Base-by-base conservation (phyloP, 2,888 invertebrate species). In the Leptura quadrifasciata region DNA sequence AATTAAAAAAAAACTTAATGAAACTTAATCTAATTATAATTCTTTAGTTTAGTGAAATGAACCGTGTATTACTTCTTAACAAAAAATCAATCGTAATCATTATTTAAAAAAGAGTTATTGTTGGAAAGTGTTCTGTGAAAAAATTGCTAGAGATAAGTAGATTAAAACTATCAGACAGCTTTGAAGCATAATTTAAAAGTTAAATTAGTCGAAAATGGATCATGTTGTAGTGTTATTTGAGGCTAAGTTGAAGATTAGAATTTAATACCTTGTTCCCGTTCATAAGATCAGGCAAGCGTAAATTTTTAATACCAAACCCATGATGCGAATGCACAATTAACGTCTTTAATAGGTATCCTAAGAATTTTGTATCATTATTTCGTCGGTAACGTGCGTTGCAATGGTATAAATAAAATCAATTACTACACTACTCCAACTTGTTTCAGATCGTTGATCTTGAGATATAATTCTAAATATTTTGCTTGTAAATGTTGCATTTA, bases 271-370 rank as follows among this genome's bases (percentile, higher is more conserved):
- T 64, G 55, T 75, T 65, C 31, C 61, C 60, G 73, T 74, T 78
- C 78, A 75, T 74, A 67, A 74, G 76, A 76, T 74, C 85, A 84
- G 76, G 85, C 83, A 82, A 85, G 83, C 86, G 85, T 83, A 84
- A 84, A 84, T 85, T 85, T 84, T 86, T 86, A 86, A 85, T 85
- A 81, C 79, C 78, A 74, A 80, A 81, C 76, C 80, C 82, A 81
- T 81, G 81, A 84, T 81, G 81, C 80, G 81, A 83, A 80, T 82
- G 79, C 83, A 82, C 85, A 84, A 84, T 85, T 84, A 84, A 83
- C 78, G 83, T 84, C 80, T 76, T 82, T 82, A 82, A 81, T 82
- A 79, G 78, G 74, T 76, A 83, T 83, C 79, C 73, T 72, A 73
- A 77, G 78, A 77, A 81, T 75, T 79, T 76, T 64, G 76, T 79